Percentiles rank a stretch among this genome's conserved stretches.
Evolutionary conservation across 2,797 vertebrate species (phyloP).

Genomic region (Manis crassicaudata): DNA sequence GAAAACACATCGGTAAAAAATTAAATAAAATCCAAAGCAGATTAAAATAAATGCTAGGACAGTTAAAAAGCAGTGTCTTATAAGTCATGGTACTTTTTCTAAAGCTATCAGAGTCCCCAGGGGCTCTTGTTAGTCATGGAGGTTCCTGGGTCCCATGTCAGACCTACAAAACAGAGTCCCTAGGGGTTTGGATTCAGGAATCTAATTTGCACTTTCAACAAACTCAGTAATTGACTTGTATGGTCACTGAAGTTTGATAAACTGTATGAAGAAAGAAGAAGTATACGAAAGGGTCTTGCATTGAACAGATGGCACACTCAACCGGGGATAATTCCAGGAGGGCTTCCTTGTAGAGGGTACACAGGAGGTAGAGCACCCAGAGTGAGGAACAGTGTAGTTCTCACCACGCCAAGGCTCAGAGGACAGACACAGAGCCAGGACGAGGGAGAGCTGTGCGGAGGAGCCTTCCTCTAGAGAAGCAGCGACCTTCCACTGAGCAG

Average conservation of each 20-base stretch:
- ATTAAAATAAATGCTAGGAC: background rate
- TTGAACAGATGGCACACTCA: background rate
- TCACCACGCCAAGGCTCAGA: background rate
- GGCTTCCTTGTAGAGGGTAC: background rate
- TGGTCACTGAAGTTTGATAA: background rate
- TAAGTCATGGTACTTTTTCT: background rate
- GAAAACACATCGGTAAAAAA: background rate
- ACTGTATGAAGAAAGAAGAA: background rate
- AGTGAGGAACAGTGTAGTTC: background rate
- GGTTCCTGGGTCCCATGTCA: background rate
- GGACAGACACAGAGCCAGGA: background rate
- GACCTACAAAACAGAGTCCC: background rate
- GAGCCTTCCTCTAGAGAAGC: too few species aligned
- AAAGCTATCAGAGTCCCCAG: background rate
- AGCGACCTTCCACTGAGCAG: too few species aligned
- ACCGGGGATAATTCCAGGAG: too few species aligned
- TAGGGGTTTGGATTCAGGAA: background rate
- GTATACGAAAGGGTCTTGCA: background rate
- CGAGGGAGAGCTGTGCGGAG: background rate
- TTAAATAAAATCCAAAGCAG: background rate
- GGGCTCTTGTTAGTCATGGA: background rate
- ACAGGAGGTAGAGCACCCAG: background rate
- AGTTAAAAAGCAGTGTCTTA: background rate
- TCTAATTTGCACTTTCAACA: background rate
- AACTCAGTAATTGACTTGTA: background rate